Evolutionary conservation across 2,797 vertebrate species (phyloP), one percentile per base, ranked within the genome.

Genomic region (Sebastes steindachneri): DNA sequence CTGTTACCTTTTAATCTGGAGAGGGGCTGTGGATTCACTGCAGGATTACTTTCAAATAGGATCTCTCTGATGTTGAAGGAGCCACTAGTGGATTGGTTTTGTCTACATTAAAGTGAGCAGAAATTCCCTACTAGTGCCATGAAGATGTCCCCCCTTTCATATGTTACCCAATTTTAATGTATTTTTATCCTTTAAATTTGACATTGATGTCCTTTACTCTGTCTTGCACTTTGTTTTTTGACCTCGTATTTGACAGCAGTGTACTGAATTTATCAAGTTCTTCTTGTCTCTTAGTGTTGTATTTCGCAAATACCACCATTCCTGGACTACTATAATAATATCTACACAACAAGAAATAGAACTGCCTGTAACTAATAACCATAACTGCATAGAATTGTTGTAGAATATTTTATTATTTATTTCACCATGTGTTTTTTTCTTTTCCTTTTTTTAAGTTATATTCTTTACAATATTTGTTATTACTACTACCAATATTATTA

Each of bases 1-100:
- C 75, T 3, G 71, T 85, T 86, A 87, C 74, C 81, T 84, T 89
- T 88, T 83, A 86, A 91, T 85, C 79, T 76, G 41, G 59, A 75
- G 57, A 26, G 33, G 54, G 37, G 62, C 60, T 68, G 45, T 58
- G 73, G 71, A 79, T 86, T 89, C 69, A 88, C 68, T 75, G 11
- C 6, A 71, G 72, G 80, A 82, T 88, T 85, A 89, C 68, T 60
- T 68, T 88, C 80, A 86, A 77, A 84, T 7, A 54, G 68, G 29
- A 82, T 85, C 37, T 57, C 72, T 83, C 31, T 78, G 65, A 88
- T 78, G 77, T 37, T 74, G n/a, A 82, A 65, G 41, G 41, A 45
- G 64, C 23, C 67, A 76, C 28, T 37, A 45, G 59, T 78, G 57
- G 60, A 87, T 73, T 85, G 35, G 72, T 75, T 83, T 68, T 71